Evolutionary conservation across 2,888 invertebrate species (phyloP).

Genomic region (Ochropleura leucogaster): DNA sequence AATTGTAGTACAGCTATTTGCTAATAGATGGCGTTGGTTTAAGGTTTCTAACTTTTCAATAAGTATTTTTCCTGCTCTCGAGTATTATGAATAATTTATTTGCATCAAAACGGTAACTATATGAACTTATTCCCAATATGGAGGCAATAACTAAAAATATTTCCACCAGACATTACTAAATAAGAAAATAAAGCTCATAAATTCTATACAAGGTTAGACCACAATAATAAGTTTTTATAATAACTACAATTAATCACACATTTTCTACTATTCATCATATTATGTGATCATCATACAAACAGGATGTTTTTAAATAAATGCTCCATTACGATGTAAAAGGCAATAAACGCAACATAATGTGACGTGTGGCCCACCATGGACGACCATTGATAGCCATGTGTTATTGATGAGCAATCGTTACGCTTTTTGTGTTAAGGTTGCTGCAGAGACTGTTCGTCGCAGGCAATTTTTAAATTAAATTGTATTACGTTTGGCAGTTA

Average conservation of each 20-base stretch:
- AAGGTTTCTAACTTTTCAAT: neutral
- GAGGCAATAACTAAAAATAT: neutral
- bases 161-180: neutral
- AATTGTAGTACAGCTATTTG: constrained; percentile 19
- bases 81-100: no score
- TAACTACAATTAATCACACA: constrained; percentile 13
- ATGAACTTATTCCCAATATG: neutral
- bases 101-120: neutral
- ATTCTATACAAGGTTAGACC: neutral
- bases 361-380: constrained; percentile 38
- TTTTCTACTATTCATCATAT: constrained; percentile 19
- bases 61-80: neutral
- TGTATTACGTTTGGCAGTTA: no score
- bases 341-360: constrained; percentile 46
- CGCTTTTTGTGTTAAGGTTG: constrained; percentile 36
- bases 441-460: neutral
- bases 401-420: constrained; percentile 48
- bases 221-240: neutral
- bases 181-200: neutral
- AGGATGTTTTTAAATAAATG: constrained; percentile 34
- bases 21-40: constrained; percentile 26
- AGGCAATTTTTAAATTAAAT: neutral
- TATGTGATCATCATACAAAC: constrained; percentile 18
- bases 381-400: constrained; percentile 20
- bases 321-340: constrained; percentile 32